Evolutionary conservation across 2,888 invertebrate species (phyloP).

Genomic region (Drosophila hawaiiensis): DNA sequence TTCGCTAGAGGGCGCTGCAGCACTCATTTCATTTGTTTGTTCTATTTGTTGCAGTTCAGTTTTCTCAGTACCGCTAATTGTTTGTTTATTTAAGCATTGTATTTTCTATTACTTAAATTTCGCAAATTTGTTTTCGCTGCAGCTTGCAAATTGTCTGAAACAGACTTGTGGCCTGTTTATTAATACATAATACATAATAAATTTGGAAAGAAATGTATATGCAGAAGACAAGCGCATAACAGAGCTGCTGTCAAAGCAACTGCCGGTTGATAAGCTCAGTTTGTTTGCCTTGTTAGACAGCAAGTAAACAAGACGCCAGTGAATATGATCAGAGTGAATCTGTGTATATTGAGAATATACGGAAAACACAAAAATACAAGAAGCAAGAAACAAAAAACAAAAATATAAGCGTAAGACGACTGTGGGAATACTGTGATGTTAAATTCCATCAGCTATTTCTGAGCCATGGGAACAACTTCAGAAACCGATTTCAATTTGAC

Average conservation of each 20-base stretch:
- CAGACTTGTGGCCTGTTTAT: conserved; percentile 41
- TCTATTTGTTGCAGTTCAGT: conserved; percentile 9
- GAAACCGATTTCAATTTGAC: conserved; percentile 27
- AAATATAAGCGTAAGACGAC: conserved; percentile 5
- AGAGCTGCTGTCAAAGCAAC: conserved; percentile 14
- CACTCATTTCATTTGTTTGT: conserved; percentile 13
- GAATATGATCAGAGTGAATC: conserved; percentile 1
- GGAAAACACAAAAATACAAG: background rate
- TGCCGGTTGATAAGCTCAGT: conserved; percentile 44
- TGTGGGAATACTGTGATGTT: conserved; percentile 37
- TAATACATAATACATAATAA: conserved; percentile 35
- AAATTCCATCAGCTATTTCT: conserved; percentile 13
- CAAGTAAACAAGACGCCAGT: conserved; percentile 44
- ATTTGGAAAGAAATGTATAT: conserved; percentile 30
- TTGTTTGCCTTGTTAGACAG: conserved; percentile 32
- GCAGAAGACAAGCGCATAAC: conserved; percentile 13
- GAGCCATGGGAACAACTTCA: conserved; percentile 44
- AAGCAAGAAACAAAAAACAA: background rate
- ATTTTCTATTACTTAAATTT: conserved; percentile 55
- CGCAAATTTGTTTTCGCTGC: conserved; percentile 34
- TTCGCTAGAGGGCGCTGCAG: conserved; percentile 41
- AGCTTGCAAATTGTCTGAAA: conserved; percentile 9
- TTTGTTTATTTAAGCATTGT: conserved; percentile 67
- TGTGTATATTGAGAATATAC: conserved; percentile 7
- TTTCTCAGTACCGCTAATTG: conserved; percentile 64